phyloP scores from a whole-genome alignment of 2,888 invertebrate species.

The Mycalesis mineus region DNA sequence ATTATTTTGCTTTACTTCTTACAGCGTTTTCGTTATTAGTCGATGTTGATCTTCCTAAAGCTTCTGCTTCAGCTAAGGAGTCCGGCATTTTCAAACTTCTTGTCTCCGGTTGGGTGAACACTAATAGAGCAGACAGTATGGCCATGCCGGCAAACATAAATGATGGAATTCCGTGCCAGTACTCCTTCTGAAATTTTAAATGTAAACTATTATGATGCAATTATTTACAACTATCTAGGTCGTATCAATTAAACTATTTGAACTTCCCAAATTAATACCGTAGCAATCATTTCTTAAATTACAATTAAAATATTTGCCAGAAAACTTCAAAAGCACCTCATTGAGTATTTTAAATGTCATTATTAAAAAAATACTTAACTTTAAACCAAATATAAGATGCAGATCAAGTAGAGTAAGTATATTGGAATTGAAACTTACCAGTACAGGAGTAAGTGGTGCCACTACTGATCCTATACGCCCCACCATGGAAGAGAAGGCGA shows the following conservation, averaged over 20 bases:
- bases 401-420: too few relatives aligned
- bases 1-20: too few relatives aligned
- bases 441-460: constrained; percentile 79
- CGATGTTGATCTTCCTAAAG: constrained; percentile 38
- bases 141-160: constrained; percentile 76
- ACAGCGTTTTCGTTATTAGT: background rate
- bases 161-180: constrained; percentile 68
- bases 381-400: too few relatives aligned
- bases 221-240: too few relatives aligned
- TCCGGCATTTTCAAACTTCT: constrained; percentile 78
- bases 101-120: constrained; percentile 80
- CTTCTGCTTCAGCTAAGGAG: constrained; percentile 78
- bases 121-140: constrained; percentile 66
- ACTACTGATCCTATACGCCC: constrained; percentile 80
- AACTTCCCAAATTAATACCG: too few relatives aligned
- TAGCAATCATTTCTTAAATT: too few relatives aligned
- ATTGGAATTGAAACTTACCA: constrained; percentile 52
- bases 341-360: too few relatives aligned
- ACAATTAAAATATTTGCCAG: too few relatives aligned
- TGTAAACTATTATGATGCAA: too few relatives aligned
- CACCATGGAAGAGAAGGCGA: constrained; percentile 81
- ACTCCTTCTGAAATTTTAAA: constrained; percentile 44
- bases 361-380: too few relatives aligned
- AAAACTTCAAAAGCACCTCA: too few relatives aligned
- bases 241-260: too few relatives aligned